These are phyloP conservation scores for Sturnus vulgaris DNA, from an alignment of 2,113 vertebrate species.

Conservation along the genomic window DNA sequence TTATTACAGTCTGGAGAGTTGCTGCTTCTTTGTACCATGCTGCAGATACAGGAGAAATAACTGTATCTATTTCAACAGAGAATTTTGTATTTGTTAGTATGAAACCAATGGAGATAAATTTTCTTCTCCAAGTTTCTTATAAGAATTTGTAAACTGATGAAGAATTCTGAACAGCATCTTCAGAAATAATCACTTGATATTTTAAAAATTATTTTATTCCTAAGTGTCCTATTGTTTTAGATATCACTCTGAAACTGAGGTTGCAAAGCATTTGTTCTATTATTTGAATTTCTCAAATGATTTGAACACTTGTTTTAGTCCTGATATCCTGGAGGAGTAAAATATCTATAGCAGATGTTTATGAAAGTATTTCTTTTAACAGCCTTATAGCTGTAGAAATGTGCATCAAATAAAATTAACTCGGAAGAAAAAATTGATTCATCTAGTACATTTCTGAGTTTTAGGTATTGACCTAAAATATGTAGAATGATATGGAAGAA, in stretches of 20 bases:
- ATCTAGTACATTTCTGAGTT: neutral
- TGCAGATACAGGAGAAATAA: neutral
- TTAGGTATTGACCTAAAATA: neutral
- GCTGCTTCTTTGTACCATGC: neutral
- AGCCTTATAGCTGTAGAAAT: neutral
- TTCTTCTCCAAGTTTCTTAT: neutral
- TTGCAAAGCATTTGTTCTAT: neutral
- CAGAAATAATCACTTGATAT: neutral
- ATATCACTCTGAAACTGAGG: neutral
- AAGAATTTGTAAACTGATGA: neutral
- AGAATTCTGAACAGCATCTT: neutral
- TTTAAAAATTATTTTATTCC: neutral
- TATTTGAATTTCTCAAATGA: neutral
- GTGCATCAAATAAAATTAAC: neutral
- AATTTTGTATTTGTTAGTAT: neutral
- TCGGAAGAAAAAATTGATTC: neutral
- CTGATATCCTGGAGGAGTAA: neutral
- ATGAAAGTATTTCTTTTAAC: neutral
- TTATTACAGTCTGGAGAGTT: neutral
- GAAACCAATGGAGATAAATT: neutral
- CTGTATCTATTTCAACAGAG: neutral
- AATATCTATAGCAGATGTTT: neutral
- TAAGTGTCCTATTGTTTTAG: neutral
- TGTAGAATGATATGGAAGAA: neutral
- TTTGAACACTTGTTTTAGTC: neutral